These are phyloP conservation scores for Phytoseiulus persimilis DNA, from an alignment of 2,888 invertebrate species.

Conservation along the genomic window DNA sequence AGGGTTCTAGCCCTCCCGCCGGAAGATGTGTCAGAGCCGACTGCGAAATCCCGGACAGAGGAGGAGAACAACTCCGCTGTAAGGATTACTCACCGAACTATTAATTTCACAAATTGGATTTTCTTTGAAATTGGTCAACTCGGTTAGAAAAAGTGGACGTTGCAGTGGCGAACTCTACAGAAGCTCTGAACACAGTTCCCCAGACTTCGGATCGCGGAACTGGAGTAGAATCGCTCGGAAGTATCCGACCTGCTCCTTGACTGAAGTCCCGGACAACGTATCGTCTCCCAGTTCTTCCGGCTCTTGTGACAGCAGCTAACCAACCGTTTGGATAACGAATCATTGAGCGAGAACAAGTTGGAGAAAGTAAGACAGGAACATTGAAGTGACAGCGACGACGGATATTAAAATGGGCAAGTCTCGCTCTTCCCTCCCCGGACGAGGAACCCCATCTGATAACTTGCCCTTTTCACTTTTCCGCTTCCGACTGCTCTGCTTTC, in stretches of 20 bases:
- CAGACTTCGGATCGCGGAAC: too few relatives aligned
- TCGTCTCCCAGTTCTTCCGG: not conserved
- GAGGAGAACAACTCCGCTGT: too few relatives aligned
- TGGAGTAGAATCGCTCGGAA: not conserved
- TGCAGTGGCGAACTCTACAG: too few relatives aligned
- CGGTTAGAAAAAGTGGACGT: not conserved
- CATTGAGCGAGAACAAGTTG: not conserved
- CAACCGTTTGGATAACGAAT: not conserved
- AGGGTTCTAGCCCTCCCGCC: too few relatives aligned
- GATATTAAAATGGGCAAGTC: not conserved
- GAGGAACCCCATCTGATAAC: not conserved
- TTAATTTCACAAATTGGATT: not conserved
- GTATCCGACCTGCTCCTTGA: not conserved
- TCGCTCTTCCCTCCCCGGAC: not conserved
- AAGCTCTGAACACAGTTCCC: too few relatives aligned
- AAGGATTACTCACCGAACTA: not conserved
- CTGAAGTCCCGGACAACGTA: not conserved
- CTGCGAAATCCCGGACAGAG: too few relatives aligned
- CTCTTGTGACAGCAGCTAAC: not conserved
- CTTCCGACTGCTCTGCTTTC: not conserved
- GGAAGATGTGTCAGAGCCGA: too few relatives aligned
- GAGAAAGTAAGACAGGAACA: not conserved
- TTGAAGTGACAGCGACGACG: not conserved
- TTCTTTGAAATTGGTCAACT: not conserved
- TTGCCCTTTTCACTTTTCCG: not conserved